A percentile compares a stretch with the other conserved stretches of the same genome.
These are phyloP conservation scores for Indri indri DNA, from an alignment of 2,113 vertebrate species.

Conservation along the genomic window DNA sequence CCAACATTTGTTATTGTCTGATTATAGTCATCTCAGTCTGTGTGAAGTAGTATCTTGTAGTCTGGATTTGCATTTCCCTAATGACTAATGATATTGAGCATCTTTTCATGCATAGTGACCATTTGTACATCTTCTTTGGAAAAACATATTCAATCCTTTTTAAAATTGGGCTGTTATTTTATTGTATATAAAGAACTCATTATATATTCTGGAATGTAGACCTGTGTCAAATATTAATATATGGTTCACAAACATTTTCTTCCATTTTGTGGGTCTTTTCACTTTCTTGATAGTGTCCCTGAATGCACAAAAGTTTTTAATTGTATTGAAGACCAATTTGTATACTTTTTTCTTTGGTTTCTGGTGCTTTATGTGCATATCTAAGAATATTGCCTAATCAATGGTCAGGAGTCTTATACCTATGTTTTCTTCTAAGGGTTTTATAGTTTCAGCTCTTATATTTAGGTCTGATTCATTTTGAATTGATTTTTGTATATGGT, in stretches of 20 bases:
- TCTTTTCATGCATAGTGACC: neutral
- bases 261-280: neutral
- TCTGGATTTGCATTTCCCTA: neutral
- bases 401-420: neutral
- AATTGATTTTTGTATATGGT: neutral
- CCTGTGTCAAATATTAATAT: neutral
- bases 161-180: neutral
- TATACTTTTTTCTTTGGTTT: neutral
- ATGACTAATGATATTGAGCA: neutral
- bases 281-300: neutral
- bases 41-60: neutral
- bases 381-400: neutral
- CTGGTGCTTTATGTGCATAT: neutral
- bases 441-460: neutral
- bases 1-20: neutral
- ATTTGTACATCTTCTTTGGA: neutral
- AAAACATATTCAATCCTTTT: neutral
- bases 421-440: neutral
- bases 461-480: neutral
- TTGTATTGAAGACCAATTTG: neutral
- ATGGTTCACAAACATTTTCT: neutral
- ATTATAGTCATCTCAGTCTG: neutral
- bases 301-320: too few relatives aligned
- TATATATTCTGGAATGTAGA: neutral
- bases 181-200: neutral